Evolutionary conservation across 92 coral and sea anemone species (phyloP), one percentile per base, ranked within the genome.

Genomic region (Zoanthus sociatus): DNA sequence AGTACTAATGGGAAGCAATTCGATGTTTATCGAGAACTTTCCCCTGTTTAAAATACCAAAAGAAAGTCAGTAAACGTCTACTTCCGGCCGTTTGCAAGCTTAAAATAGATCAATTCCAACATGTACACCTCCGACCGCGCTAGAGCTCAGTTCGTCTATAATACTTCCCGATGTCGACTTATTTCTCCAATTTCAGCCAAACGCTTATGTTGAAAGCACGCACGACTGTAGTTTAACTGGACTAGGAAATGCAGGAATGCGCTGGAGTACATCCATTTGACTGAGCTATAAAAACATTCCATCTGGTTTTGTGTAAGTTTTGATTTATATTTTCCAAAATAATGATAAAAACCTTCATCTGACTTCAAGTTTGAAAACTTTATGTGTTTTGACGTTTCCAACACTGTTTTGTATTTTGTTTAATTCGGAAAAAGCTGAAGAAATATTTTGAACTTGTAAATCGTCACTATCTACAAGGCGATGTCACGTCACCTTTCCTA

Each of bases 401-500:
- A 11, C 31, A 31, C 33, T 30, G 12, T 33, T 9, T 69, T 26
- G 10, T 7, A 3, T 21, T 14, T 69, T 69, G 33, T 21, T 30
- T 16, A 26, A 30, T 26, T 69, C 46, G 47, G 45, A 26, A 33
- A 69, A 33, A 69, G 46, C 37, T 51, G n/a, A 56, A 50, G 45
- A 76, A 79, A 79, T 37, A 20, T 45, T 79, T 63, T 63, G 73
- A 61, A 10, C 61, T 67, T 63, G 84, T 64, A 66, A 7, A 7
- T 60, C 74, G 75, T 44, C 73, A 42, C 73, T 12, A 51, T 77
- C 68, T 15, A 14, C 15, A 30, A 10, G 21, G 47, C 18, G 58
- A 81, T 21, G 63, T 81, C 85, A 81, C 85, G 85, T 81, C 85
- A 81, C 75, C 74, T 64, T 45, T 64, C 85, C 85, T 81, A 20